Percentiles rank a stretch among this genome's conserved stretches.
Conservation (phyloP, 1,140 invertebrate species). For the Drosophila parabipectinata region DNA sequence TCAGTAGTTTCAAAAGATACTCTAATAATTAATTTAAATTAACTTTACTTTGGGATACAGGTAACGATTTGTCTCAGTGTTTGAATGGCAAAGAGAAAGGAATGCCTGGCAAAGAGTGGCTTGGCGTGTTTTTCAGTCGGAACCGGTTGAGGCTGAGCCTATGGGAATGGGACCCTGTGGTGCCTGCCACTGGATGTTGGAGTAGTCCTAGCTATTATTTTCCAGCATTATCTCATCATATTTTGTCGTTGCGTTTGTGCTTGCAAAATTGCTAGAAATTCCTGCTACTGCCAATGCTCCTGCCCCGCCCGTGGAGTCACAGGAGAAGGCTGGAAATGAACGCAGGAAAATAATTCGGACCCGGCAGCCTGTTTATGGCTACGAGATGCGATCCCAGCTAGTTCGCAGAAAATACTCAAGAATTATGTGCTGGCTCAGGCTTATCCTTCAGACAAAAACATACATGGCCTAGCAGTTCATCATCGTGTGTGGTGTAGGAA, state of each 20-base stretch:
- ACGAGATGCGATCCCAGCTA: constrained; percentile 48
- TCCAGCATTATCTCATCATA: constrained; percentile 69
- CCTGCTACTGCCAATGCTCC: constrained; percentile 6
- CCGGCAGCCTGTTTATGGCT: constrained; percentile 33
- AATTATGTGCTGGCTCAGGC: constrained; percentile 50
- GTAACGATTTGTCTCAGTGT: constrained; percentile 11
- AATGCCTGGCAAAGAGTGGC: constrained; percentile 15
- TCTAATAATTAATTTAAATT: no score
- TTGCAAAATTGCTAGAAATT: constrained; percentile 27
- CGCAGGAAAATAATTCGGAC: constrained; percentile 18
- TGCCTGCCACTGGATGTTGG: constrained; percentile 26
- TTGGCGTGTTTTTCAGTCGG: constrained; percentile 26
- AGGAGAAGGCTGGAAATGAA: constrained; percentile 53
- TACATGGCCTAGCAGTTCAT: constrained; percentile 62
- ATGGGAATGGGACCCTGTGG: constrained; percentile 25
- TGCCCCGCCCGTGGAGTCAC: constrained; percentile 20
- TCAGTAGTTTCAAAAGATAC: no score
- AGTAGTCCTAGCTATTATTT: constrained; percentile 61
- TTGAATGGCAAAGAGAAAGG: not conserved
- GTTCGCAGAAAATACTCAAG: constrained; percentile 65
- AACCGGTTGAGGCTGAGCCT: constrained; percentile 33
- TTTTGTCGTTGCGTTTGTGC: constrained; percentile 42
- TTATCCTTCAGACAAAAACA: constrained; percentile 24
- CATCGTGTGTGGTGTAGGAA: constrained; percentile 36
- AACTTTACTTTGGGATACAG: no score